Percentiles rank a stretch among this genome's conserved stretches.
Evolutionary conservation across 2,797 vertebrate genomes (phyloP).

Genomic region (Sebastolobus alascanus): DNA sequence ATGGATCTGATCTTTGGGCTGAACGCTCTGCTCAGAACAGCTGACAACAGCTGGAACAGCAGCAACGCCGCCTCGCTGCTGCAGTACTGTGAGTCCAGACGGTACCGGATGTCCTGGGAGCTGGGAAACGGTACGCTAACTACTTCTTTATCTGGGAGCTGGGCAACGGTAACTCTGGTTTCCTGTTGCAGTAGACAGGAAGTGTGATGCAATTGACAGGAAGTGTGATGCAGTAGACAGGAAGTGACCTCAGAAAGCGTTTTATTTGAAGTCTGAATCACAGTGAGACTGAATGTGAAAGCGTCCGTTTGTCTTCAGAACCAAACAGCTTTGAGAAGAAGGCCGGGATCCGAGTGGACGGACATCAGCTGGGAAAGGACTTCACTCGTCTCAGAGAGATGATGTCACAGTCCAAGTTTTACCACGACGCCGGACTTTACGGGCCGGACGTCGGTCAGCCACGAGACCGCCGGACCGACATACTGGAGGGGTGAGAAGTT

Average conservation of each 20-base stretch:
- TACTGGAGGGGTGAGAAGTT: slow-evolving; percentile 88
- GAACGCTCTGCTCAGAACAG: slow-evolving; percentile 90
- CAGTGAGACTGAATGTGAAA: background rate
- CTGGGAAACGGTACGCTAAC: slow-evolving; percentile 88
- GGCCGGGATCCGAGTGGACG: slow-evolving; percentile 88
- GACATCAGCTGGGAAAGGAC: slow-evolving; percentile 91
- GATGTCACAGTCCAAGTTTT: slow-evolving; percentile 83
- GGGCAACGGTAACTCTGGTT: too few species aligned
- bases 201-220: too few species aligned
- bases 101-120: slow-evolving; percentile 93
- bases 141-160: background rate
- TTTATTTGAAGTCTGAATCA: too few species aligned
- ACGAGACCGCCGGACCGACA: slow-evolving; percentile 77
- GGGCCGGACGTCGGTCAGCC: slow-evolving; percentile 93
- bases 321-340: slow-evolving; percentile 96
- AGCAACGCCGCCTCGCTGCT: slow-evolving; percentile 88
- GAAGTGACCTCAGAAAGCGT: too few species aligned
- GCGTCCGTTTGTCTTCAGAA: too few species aligned
- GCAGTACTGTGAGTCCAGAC: slow-evolving; percentile 87
- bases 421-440: slow-evolving; percentile 84
- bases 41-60: slow-evolving; percentile 88
- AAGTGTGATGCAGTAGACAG: too few species aligned
- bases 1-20: slow-evolving; percentile 95
- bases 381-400: slow-evolving; percentile 87
- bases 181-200: background rate